Base-by-base conservation (phyloP, 2,797 vertebrate species). In the Bradypus variegatus region DNA sequence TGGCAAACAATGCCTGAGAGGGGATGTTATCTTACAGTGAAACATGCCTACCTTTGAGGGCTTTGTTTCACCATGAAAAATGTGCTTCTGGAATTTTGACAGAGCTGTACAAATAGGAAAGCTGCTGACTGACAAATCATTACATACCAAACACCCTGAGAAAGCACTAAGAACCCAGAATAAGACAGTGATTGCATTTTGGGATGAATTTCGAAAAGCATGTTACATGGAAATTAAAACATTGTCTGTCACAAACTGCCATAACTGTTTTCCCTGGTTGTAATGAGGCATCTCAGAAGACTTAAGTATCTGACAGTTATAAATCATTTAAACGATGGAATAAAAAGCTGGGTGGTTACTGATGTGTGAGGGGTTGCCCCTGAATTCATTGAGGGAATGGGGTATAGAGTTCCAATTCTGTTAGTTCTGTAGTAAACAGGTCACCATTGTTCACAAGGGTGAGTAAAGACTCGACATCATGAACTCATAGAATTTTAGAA, bases 1-100 rank as follows among this genome's bases (percentile, higher is more conserved):
- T 60, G 91, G 91, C 76, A 92, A 96, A 95, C 79, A 94, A 90
- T 88, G 33, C 79, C 89, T 95, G 90, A 93, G 92, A 93, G 76
- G 41, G 55, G 36, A 86, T 81, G 90, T 90, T 96, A 94, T 95
- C 95, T 89, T 89, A 92, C 73, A 90, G 76, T 86, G 93, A 90
- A 95, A 94, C 90, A 88, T 75, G 88, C 82, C 76, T 94, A 60
- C 82, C 70, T 91, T 70, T 86, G 79, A 94, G 62, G 72, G 41
- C 55, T 92, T 89, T 88, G 82, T 94, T 94, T 96, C 62, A 88
- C 86, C 79, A 62, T 38, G 80, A 45, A 70, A 88, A 88, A 94
- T 81, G 72, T 60, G 69, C 62, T 87, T 93, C 92, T 83, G 80
- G 55, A 94, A 92, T 93, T 92, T 69, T 81, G 91, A 96, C 92